Evolutionary conservation across 2,113 vertebrate genomes (phyloP), one percentile per base, ranked within the genome.

Genomic region (Proterorhinus semilunaris): DNA sequence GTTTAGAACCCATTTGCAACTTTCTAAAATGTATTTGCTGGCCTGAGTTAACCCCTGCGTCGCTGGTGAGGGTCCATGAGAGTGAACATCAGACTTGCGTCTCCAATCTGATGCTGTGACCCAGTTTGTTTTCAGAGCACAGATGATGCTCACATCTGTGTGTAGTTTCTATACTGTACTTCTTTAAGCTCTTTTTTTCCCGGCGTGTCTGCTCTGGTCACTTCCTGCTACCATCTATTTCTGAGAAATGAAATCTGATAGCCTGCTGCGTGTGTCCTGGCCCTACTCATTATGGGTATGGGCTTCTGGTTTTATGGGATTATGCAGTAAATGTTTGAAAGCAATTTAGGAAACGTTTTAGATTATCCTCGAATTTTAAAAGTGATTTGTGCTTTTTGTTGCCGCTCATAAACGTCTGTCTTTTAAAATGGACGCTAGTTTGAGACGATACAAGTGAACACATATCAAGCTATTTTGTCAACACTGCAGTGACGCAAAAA

Each of bases 221-320:
- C 78, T 86, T 87, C 87, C 85, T 90, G 74, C 76, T 72, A 69
- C 78, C 66, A 75, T 84, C 55, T 80, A 83, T 81, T 90, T 88
- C 87, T 84, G 73, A 80, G 81, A 89, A 87, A 74, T 86, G 87
- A 78, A 91, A 91, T 85, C 66, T 83, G 86, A 90, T 88, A 88
- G 83, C 71, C 71, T 69, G 54, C 69, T 82, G 83, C 76, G 63
- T 75, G 81, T 88, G 85, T 85, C 77, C 74, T 63, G 77, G 69
- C 76, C 71, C 65, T 78, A 69, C 62, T 21, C 66, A 78, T 70
- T 76, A 80, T 71, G 78, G 71, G 69, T 84, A 81, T 74, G 73
- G 70, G 75, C 78, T 81, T 81, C 77, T 83, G 79, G 75, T 85
- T 85, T 87, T 79, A 81, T 63, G 81, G 78, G 81, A 86, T 88